These are phyloP conservation scores for Folsomia manolachei DNA, from an alignment of 2,888 invertebrate species.

Conservation along the genomic window DNA sequence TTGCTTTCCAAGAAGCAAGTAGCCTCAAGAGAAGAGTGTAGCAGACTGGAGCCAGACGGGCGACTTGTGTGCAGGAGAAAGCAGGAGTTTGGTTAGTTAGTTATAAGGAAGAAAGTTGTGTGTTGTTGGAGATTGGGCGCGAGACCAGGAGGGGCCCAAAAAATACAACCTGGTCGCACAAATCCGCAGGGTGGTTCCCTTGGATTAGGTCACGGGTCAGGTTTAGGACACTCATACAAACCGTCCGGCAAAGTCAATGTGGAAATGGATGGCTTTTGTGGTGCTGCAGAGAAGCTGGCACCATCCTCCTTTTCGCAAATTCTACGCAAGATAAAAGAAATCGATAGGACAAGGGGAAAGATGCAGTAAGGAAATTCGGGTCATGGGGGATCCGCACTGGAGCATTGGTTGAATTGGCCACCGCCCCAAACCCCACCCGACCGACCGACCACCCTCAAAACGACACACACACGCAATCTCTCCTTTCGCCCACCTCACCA, in stretches of 20 bases:
- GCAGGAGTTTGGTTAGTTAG: background rate
- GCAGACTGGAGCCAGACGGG: background rate
- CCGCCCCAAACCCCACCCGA: constrained; percentile 30
- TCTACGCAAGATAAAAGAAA: constrained; percentile 50
- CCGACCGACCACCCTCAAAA: constrained; percentile 14
- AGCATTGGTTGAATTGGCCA: constrained; percentile 20
- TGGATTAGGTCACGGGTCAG: background rate
- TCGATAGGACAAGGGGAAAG: constrained; percentile 45
- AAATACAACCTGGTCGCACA: background rate
- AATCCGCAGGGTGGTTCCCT: background rate
- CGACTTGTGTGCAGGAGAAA: constrained; percentile 8
- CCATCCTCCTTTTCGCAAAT: constrained; percentile 47
- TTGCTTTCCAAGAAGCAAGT: background rate
- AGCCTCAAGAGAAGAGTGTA: background rate
- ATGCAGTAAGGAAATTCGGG: constrained; percentile 49
- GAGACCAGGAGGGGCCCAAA: background rate
- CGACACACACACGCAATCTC: constrained; percentile 16
- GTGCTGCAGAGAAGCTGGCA: constrained; percentile 45
- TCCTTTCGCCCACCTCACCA: constrained; percentile 7
- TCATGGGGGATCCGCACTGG: constrained; percentile 32
- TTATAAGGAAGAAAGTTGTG: background rate
- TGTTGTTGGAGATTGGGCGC: background rate
- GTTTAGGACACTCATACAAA: background rate
- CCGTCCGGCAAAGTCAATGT: background rate
- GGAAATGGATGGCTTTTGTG: constrained; percentile 12